These are phyloP conservation scores for Pachyramphus minor DNA, from an alignment of 2,113 vertebrate genomes.

Conservation along the genomic window DNA sequence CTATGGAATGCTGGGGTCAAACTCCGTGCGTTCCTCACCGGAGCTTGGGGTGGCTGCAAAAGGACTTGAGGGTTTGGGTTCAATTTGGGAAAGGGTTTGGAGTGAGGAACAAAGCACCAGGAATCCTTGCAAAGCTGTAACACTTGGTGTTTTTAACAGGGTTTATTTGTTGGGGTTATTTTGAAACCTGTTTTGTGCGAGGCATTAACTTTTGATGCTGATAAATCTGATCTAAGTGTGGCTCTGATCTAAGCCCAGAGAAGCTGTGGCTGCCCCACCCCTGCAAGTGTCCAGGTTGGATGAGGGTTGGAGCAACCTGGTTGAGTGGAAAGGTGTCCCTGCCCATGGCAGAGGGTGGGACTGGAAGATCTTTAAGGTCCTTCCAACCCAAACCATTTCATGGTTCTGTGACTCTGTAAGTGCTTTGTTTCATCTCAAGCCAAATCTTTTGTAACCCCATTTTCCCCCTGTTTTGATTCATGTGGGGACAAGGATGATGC, in stretches of 20 bases:
- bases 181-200: background rate
- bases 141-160: background rate
- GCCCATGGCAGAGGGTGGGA: background rate
- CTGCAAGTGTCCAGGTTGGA: background rate
- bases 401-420: background rate
- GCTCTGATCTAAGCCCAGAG: background rate
- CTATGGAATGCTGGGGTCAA: background rate
- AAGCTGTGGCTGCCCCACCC: background rate
- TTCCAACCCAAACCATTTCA: background rate
- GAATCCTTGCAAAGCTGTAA: background rate
- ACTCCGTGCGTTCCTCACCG: accelerated
- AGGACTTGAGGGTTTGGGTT: accelerated
- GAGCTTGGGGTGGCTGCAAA: background rate
- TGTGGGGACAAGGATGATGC: background rate
- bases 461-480: background rate
- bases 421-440: background rate
- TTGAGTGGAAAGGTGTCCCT: background rate
- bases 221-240: background rate
- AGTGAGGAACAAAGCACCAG: background rate
- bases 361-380: background rate
- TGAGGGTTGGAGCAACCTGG: background rate
- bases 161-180: background rate
- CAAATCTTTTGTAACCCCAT: background rate
- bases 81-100: background rate
- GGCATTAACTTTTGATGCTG: background rate